Evolutionary conservation across 2,888 invertebrate species (phyloP).

Genomic region (Allygus modestus): DNA sequence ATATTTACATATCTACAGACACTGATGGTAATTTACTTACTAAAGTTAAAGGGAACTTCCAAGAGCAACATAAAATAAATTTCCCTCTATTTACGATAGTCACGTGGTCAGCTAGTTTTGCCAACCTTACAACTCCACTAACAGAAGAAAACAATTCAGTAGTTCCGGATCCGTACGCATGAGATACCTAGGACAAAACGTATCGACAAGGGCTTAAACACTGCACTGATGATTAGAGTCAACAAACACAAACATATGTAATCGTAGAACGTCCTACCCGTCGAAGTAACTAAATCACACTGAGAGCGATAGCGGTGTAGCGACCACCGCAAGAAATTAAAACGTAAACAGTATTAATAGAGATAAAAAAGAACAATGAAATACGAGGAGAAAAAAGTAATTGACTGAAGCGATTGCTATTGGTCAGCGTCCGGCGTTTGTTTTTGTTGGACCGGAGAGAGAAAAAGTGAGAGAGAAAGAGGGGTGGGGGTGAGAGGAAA

Average conservation of each 20-base stretch:
- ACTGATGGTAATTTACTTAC: constrained; percentile 37
- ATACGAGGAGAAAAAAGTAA: constrained; percentile 61
- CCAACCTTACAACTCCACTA: not conserved
- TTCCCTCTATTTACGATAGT: not conserved
- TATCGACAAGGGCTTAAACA: not conserved
- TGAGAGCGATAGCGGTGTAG: not conserved
- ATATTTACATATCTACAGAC: no score
- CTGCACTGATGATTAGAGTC: not conserved
- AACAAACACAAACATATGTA: not conserved
- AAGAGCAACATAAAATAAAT: constrained; percentile 46
- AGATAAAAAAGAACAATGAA: constrained; percentile 62
- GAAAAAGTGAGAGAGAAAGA: constrained; percentile 32
- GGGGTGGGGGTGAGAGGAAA: constrained; percentile 1
- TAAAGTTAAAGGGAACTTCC: constrained; percentile 47
- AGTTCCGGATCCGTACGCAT: not conserved
- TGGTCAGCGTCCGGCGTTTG: constrained; percentile 60
- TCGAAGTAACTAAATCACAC: not conserved
- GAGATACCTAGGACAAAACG: no score
- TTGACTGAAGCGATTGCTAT: constrained; percentile 62
- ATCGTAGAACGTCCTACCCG: not conserved
- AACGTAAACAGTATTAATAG: constrained; percentile 63
- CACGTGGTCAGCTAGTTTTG: constrained; percentile 8
- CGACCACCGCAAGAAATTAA: constrained; percentile 58
- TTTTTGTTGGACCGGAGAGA: constrained; percentile 60
- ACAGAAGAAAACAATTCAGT: not conserved